phyloP scores from a whole-genome alignment of 1,140 invertebrate genomes.

The Cylas formicarius region DNA sequence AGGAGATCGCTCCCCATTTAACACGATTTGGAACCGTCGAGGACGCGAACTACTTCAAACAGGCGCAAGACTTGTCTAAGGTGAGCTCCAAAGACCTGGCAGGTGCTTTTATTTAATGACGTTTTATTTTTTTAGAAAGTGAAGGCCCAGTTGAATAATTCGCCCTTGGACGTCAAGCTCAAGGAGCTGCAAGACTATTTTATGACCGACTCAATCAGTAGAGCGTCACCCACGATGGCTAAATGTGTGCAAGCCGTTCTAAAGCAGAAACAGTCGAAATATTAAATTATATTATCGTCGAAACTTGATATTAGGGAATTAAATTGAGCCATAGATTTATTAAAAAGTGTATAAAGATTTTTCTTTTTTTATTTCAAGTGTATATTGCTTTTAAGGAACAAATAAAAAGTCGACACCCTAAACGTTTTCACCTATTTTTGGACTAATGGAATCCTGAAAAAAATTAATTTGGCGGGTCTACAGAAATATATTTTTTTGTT shows the following conservation, averaged over 20 bases:
- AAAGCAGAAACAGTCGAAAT: conserved; percentile 61
- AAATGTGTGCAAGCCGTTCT: conserved; percentile 90
- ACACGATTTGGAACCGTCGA: conserved; percentile 76
- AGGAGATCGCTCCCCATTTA: conserved; percentile 83
- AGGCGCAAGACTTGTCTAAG: conserved; percentile 48
- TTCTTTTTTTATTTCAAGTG: too few species aligned
- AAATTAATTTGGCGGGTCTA: too few species aligned
- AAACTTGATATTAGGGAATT: too few species aligned
- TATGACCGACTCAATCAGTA: conserved; percentile 94
- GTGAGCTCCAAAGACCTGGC: conserved; percentile 14
- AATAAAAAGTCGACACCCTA: too few species aligned
- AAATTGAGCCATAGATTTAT: too few species aligned
- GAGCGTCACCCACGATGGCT: conserved; percentile 98
- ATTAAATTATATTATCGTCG: conserved; percentile 33
- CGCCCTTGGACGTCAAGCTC: conserved; percentile 68
- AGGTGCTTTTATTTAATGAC: not conserved
- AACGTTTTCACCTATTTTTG: too few species aligned
- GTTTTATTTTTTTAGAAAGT: conserved; percentile 23
- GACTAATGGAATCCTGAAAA: too few species aligned
- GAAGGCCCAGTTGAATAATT: conserved; percentile 44
- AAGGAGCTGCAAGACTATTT: conserved; percentile 90
- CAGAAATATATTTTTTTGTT: too few species aligned
- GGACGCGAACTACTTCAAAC: conserved; percentile 72
- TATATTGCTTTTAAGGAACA: too few species aligned
- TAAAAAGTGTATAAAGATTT: too few species aligned